A percentile compares a stretch with the other conserved stretches of the same genome.
phyloP scores from a whole-genome alignment of 53 echinoderm and acorn worm genomes.

The Astropecten irregularis region DNA sequence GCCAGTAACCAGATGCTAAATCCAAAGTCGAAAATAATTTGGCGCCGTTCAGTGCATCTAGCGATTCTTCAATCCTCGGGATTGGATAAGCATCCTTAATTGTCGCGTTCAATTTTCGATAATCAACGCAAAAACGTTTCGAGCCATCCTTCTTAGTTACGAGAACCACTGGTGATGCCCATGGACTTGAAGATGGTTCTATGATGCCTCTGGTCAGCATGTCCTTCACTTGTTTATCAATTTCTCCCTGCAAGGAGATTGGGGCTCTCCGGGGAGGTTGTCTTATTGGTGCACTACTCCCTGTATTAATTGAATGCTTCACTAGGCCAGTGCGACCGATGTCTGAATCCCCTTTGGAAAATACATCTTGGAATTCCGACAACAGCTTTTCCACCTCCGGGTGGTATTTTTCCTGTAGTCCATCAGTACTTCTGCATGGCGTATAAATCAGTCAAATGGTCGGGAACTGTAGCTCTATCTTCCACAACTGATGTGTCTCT shows the following conservation, averaged over 20 bases:
- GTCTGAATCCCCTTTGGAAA: conserved; percentile 48
- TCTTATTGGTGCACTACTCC: conserved; percentile 32
- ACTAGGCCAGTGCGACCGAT: conserved; percentile 62
- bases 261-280: conserved; percentile 54
- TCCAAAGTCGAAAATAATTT: conserved; percentile 76
- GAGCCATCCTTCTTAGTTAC: conserved; percentile 80
- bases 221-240: conserved; percentile 38
- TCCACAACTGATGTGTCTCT: background rate
- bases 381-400: background rate
- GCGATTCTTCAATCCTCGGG: conserved; percentile 67
- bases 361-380: background rate
- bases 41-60: conserved; percentile 56
- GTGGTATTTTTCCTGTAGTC: background rate
- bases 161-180: conserved; percentile 66
- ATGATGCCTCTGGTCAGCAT: conserved; percentile 59
- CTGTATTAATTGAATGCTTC: conserved; percentile 64
- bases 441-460: background rate
- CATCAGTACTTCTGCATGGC: background rate
- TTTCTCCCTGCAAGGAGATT: conserved; percentile 34
- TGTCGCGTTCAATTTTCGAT: conserved; percentile 62
- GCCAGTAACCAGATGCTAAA: conserved; percentile 71
- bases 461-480: background rate
- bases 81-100: conserved; percentile 79
- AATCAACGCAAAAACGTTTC: conserved; percentile 68
- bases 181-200: conserved; percentile 67